Conservation (phyloP, 2,113 vertebrate genomes). For the Passer domesticus region DNA sequence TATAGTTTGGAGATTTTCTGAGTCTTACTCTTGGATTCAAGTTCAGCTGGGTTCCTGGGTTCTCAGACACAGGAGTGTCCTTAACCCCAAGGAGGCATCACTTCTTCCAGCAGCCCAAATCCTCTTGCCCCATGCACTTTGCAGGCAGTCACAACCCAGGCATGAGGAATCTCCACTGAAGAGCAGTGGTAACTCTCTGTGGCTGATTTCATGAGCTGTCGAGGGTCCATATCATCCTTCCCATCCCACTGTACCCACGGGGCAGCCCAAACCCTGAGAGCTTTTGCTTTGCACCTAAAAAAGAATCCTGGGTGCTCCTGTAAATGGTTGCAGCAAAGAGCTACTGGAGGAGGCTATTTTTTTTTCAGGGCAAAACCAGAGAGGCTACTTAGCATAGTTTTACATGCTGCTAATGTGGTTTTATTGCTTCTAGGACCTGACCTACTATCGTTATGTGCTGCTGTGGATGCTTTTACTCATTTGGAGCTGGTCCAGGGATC, state of each 20-base stretch:
- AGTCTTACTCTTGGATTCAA: background rate
- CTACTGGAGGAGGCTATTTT: background rate
- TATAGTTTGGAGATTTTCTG: background rate
- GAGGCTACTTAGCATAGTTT: constrained; percentile 45
- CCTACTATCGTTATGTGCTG: background rate
- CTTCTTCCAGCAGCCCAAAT: background rate
- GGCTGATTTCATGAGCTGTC: background rate
- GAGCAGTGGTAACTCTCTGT: background rate
- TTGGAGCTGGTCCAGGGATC: constrained; percentile 28
- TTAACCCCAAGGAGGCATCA: background rate
- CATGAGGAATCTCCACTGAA: background rate
- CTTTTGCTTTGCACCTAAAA: background rate
- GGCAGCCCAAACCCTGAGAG: background rate
- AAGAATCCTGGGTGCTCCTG: background rate
- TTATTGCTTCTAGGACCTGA: constrained; percentile 55
- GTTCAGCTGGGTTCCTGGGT: background rate
- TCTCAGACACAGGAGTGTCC: background rate
- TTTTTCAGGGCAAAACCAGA: background rate
- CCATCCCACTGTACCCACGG: background rate
- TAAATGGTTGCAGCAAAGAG: background rate
- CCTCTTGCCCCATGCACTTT: background rate
- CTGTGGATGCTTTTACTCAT: constrained; percentile 30
- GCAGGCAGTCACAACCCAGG: background rate
- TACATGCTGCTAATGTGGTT: constrained; percentile 44
- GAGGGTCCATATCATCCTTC: background rate